Percentiles rank a stretch among this genome's conserved stretches.
Conservation (phyloP, 2,888 invertebrate genomes). For the Lymantria monacha region DNA sequence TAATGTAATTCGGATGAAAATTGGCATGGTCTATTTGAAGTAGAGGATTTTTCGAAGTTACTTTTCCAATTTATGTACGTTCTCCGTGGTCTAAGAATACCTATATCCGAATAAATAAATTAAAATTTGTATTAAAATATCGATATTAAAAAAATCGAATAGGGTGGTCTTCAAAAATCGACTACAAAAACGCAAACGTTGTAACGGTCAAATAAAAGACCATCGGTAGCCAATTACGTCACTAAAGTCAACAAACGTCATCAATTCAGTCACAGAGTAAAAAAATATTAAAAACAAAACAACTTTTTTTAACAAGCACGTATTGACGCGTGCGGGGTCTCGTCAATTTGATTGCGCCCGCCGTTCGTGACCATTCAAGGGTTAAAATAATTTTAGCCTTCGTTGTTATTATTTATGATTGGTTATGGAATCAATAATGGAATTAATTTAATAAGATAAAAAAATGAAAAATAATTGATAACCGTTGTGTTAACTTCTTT, state of each 20-base stretch:
- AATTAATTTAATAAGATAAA: constrained; percentile 11
- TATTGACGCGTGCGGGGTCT: constrained; percentile 25
- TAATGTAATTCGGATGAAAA: no score
- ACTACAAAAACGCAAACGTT: not conserved
- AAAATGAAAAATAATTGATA: not conserved
- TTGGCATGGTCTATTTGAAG: no score
- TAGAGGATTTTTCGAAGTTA: no score
- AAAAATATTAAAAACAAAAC: not conserved
- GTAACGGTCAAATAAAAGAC: constrained; percentile 15
- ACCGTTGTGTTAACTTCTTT: no score
- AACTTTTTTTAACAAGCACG: constrained; percentile 16
- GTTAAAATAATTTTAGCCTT: constrained; percentile 31
- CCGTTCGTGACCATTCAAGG: constrained; percentile 31
- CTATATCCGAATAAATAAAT: no score
- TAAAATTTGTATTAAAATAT: not conserved
- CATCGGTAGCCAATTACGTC: constrained; percentile 13
- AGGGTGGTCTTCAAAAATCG: not conserved
- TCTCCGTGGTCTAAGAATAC: no score
- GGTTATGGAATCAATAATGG: constrained; percentile 23
- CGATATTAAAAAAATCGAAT: not conserved
- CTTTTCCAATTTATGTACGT: no score
- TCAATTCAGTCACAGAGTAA: constrained; percentile 13
- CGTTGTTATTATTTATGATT: constrained; percentile 26
- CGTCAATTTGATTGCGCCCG: constrained; percentile 14
- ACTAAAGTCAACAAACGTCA: constrained; percentile 23